Base-by-base conservation (phyloP, 2,888 invertebrate species). In the Leucophenga montana region DNA sequence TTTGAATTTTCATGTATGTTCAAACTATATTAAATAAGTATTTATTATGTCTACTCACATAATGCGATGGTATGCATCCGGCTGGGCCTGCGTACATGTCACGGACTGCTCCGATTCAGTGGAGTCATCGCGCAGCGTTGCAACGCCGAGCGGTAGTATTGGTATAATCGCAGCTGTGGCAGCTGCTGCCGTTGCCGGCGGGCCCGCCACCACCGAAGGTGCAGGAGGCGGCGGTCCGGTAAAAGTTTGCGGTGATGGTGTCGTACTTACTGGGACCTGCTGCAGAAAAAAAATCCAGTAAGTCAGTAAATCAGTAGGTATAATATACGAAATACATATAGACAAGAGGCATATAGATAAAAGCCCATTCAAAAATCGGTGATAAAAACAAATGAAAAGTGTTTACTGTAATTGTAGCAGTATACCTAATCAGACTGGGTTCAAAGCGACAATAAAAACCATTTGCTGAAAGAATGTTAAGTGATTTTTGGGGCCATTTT, bases 81-180 rank as follows among this genome's bases (percentile, higher is more conserved):
- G 81, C 82, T 88, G 89, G 76, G 84, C 82, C 79, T 88, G 89
- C 71, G 87, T 85, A 74, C 88, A 88, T 76, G 88, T 88, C 87
- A 89, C 82, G 80, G 89, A 89, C 80, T 89, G 89, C 78, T 89
- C 89, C 70, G 88, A 88, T 80, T 89, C 89, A 75, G 89, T 89
- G 79, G 89, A 89, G 84, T 89, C 89, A 88, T 89, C 89, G 82
- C 89, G 89, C 76, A 89, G 82, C 77, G 88, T 86, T 76, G 88
- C 88, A 84, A 89, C 89, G 83, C 88, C 89, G 75, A 89, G 85
- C 81, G 88, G 88, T 82, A 89, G 72, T 72, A 89, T 89, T 50
- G 88, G 88, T 74, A 89, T 88, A 78, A 89, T 88, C 75, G 89
- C 89, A 87, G 88, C 88, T 87, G 89, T 88, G 76, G 88, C 89